A percentile compares a stretch with the other conserved stretches of the same genome.
Evolutionary conservation across 2,888 invertebrate species (phyloP).

Genomic region (Calameuta pallipes): DNA sequence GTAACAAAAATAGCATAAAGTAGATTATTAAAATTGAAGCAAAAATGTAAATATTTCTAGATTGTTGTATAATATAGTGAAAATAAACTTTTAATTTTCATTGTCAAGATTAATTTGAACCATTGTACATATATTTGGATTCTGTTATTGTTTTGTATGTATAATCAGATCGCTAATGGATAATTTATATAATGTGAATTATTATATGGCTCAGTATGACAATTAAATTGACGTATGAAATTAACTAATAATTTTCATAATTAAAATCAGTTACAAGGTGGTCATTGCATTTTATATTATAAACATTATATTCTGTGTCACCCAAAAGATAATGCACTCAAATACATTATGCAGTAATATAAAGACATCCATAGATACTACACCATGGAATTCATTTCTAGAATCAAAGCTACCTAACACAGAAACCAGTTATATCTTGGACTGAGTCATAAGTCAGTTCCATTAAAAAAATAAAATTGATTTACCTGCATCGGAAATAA

Average conservation of each 20-base stretch:
- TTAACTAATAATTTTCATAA: not conserved
- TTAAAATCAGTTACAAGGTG: not conserved
- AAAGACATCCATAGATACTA: not conserved
- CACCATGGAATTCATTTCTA: not conserved
- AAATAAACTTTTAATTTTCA: not conserved
- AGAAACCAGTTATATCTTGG: not conserved
- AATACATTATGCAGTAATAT: not conserved
- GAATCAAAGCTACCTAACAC: not conserved
- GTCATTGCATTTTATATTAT: not conserved
- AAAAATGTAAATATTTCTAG: not conserved
- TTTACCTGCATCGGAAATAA: no score
- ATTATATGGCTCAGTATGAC: not conserved
- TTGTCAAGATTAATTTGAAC: not conserved
- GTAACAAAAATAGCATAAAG: conserved; percentile 24
- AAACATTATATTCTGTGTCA: not conserved
- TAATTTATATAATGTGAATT: not conserved
- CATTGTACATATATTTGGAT: not conserved
- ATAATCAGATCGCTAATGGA: not conserved
- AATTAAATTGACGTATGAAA: not conserved
- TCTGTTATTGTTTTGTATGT: not conserved
- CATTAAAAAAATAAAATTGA: no score
- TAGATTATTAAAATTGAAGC: not conserved
- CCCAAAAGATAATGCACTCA: not conserved
- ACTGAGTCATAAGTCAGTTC: no score
- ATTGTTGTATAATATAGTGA: not conserved